Conservation (phyloP, 2,797 vertebrate species). For the Echiichthys vipera region DNA sequence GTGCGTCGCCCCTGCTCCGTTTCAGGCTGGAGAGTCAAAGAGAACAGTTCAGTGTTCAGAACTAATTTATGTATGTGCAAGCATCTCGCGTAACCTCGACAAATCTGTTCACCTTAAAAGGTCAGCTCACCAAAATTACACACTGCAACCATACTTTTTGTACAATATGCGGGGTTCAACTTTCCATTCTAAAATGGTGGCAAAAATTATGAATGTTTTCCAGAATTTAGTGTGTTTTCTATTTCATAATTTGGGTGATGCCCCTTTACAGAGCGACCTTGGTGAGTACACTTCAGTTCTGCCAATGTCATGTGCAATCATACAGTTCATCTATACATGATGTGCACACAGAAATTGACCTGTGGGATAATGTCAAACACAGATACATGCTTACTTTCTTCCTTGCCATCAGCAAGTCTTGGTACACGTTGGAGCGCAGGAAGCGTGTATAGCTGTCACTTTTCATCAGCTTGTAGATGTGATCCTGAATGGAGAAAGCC, state of each 20-base stretch:
- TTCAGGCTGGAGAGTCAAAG: constrained; percentile 87
- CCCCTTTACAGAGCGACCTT: not conserved
- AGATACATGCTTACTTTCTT: constrained; percentile 90
- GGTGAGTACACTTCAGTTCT: not conserved
- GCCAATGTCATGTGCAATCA: too few species aligned
- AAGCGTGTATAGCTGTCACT: constrained; percentile 98
- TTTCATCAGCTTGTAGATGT: constrained; percentile 99
- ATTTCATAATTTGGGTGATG: not conserved
- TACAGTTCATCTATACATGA: not conserved
- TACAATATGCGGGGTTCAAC: too few species aligned
- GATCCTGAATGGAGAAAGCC: constrained; percentile 85
- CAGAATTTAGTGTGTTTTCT: not conserved
- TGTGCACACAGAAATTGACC: not conserved
- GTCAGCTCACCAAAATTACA: not conserved
- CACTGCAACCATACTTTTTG: not conserved
- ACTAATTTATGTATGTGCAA: not conserved
- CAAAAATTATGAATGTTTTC: not conserved
- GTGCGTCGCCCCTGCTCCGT: constrained; percentile 97
- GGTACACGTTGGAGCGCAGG: constrained; percentile 95
- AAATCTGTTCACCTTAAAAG: not conserved
- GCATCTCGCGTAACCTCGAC: too few species aligned
- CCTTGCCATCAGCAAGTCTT: constrained; percentile 93
- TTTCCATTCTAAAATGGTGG: not conserved
- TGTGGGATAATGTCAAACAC: not conserved
- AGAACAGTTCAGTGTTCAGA: not conserved